Percentiles rank a stretch among this genome's conserved stretches.
phyloP scores from a whole-genome alignment of 2,797 vertebrate genomes.

The Lepus townsendii region DNA sequence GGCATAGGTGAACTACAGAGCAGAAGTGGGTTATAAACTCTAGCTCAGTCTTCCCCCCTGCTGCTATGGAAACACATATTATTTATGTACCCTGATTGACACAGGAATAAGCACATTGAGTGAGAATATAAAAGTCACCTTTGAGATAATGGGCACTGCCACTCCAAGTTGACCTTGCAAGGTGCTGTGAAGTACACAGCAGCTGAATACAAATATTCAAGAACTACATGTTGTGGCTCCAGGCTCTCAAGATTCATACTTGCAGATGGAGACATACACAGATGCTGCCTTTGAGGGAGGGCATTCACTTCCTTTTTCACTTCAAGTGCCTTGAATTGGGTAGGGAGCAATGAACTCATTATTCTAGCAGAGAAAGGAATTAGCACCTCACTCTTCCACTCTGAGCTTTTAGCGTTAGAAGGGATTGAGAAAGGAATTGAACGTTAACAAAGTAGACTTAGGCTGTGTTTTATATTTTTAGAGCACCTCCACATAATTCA shows the following conservation, averaged over 20 bases:
- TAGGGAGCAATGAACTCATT: neutral
- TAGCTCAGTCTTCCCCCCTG: neutral
- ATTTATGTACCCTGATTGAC: neutral
- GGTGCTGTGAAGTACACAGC: neutral
- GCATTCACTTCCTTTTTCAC: neutral
- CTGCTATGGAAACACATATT: neutral
- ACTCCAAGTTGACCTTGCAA: neutral
- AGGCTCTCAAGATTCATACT: neutral
- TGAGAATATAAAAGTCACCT: neutral
- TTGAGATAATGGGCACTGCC: neutral
- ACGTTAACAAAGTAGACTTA: neutral
- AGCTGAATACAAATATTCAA: slow-evolving; percentile 34
- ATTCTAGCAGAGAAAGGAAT: neutral
- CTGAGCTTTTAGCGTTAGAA: neutral
- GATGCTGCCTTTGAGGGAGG: slow-evolving; percentile 37
- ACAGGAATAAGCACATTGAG: neutral
- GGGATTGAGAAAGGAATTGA: neutral
- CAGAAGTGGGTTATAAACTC: neutral
- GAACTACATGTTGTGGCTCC: neutral
- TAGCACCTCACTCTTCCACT: neutral
- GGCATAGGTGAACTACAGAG: neutral
- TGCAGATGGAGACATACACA: neutral
- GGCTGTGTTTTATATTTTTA: slow-evolving; percentile 26
- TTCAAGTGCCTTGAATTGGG: slow-evolving; percentile 13
- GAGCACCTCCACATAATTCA: slow-evolving; percentile 16